Evolutionary conservation across 2,797 vertebrate genomes (phyloP).

Genomic region (Urophycis tenuis): DNA sequence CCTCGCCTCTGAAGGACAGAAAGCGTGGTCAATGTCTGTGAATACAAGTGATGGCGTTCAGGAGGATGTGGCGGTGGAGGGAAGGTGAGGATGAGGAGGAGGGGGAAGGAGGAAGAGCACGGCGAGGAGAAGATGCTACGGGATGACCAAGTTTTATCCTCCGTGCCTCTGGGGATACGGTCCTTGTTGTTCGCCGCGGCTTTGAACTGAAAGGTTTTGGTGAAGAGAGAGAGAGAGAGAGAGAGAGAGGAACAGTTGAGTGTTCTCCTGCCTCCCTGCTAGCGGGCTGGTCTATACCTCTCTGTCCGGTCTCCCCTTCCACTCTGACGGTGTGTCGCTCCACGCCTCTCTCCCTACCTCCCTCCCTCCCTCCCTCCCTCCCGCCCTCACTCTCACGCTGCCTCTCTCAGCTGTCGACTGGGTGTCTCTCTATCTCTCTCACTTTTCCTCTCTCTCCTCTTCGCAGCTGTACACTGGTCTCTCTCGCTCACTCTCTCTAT

Average conservation of each 20-base stretch:
- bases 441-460: not conserved
- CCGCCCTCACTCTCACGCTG: conserved; percentile 33
- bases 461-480: not conserved
- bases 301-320: not conserved
- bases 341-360: conserved; percentile 28
- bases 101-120: not conserved
- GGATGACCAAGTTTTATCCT: not conserved
- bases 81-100: not conserved
- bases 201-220: not conserved
- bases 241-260: not conserved
- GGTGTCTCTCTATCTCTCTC: not conserved
- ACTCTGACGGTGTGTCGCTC: not conserved
- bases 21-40: too few species aligned
- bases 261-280: not conserved
- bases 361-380: conserved; percentile 32
- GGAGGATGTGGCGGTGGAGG: too few species aligned
- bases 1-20: not conserved
- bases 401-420: not conserved
- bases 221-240: too few species aligned
- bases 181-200: not conserved
- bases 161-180: not conserved
- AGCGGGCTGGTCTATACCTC: not conserved
- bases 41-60: not conserved
- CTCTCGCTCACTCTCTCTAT: not conserved
- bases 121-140: not conserved